Percentiles rank a stretch among this genome's conserved stretches.
These are phyloP conservation scores for Pristionchus arcanus DNA, from an alignment of 2,888 invertebrate genomes.

Conservation along the genomic window DNA sequence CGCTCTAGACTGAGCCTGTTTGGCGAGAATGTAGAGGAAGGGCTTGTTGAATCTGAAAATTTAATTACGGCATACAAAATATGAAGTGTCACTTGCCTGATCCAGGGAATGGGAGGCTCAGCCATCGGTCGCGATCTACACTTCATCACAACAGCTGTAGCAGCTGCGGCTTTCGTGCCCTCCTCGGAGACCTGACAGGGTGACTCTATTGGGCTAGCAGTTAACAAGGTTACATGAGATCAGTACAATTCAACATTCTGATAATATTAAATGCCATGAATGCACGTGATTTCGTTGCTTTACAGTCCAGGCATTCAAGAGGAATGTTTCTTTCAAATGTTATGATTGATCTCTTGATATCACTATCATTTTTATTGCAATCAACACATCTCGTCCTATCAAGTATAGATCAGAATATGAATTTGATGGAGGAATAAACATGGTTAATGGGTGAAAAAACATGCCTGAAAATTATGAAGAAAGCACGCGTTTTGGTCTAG, in stretches of 20 bases:
- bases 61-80: too few relatives aligned
- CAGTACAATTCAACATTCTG: too few relatives aligned
- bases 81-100: not conserved
- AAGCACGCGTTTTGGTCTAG: too few relatives aligned
- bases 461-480: too few relatives aligned
- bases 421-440: not conserved
- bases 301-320: too few relatives aligned
- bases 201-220: too few relatives aligned
- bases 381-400: not conserved
- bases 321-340: too few relatives aligned
- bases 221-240: too few relatives aligned
- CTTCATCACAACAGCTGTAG: slow-evolving; percentile 57
- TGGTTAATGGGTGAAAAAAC: not conserved
- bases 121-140: not conserved
- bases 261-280: too few relatives aligned
- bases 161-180: slow-evolving; percentile 68
- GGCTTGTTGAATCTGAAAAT: not conserved
- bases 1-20: not conserved
- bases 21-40: slow-evolving; percentile 28
- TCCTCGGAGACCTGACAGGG: slow-evolving; percentile 61
- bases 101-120: not conserved
- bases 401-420: not conserved
- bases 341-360: not conserved
- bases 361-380: not conserved
- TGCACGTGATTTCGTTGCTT: too few relatives aligned